Base-by-base conservation (phyloP, 2,888 invertebrate species). In the Drosophila birchii region DNA sequence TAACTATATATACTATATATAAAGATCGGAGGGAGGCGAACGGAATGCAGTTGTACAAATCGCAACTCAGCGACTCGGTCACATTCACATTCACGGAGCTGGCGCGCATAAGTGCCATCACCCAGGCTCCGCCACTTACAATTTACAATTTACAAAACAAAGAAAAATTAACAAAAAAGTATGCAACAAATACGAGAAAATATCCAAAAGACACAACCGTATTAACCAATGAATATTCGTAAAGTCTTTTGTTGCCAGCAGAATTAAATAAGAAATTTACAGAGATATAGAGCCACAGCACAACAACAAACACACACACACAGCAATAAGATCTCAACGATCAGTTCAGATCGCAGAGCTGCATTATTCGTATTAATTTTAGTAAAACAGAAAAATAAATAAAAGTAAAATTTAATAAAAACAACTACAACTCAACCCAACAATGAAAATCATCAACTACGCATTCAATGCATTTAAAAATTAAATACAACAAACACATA, bases 391-490 rank as follows among this genome's bases (percentile, higher is more conserved):
- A 62, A 55, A 26, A 47, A 20, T 44, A 49, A 32, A 26, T 23
- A 62, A 55, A 26, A 47, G n/a, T 44, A 45, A 38, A 36, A 43
- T 23, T 18, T 14, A 43, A 49, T 12, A 12, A 51, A 14, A 41
- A 23, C 56, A 55, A 51, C 20, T 36, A 58, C 45, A 76, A 80
- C 75, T 66, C 76, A 81, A 76, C 80, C 81, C 81, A 84, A 81
- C 80, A 86, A 70, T 68, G 73, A 82, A 80, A 72, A 76, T 83
- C 86, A 85, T 87, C 75, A 81, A 85, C 79, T 81, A 87, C 78
- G 85, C 88, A 87, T 86, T 57, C 83, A 86, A 87, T 86, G 88
- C 88, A 85, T 85, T 85, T 85, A 87, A 71, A 68, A 60, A 45
- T 69, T 72, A 63, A 66, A 69, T 61, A 77, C 55, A 78, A 63